Base-by-base conservation (phyloP, 2,113 vertebrate genomes). In the Ctenodactylus gundi region DNA sequence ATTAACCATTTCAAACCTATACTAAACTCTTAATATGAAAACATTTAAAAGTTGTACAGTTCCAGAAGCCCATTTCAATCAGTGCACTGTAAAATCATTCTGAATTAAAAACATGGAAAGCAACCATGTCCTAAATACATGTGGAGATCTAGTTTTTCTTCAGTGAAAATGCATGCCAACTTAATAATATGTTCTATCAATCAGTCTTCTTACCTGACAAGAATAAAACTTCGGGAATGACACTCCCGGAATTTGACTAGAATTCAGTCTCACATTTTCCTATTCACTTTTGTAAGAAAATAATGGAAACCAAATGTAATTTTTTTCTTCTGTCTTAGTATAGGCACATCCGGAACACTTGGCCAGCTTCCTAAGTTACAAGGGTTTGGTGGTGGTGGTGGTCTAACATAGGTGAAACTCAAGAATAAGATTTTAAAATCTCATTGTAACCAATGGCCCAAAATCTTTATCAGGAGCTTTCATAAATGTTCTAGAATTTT, bases 101-200 rank as follows among this genome's bases (percentile, higher is more conserved):
- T 94, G 57, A 90, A 85, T 39, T 88, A 49, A 82, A 94, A 92
- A 88, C 76, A 85, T 29, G 58, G 75, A 93, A 84, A 86, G 62
- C 57, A 83, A 53, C 23, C 80, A 93, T 49, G 25, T 72, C 34
- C 64, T 57, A 91, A 29, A 93, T 83, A 25, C 82, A 85, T 49
- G 15, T 95, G n/a, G 41, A 85, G 41, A 85, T 88, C 57, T 44
- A 86, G 11, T 23, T 82, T 94, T 85, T 91, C 49, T 46, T 81
- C 18, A 92, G 90, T 34, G 34, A 87, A 92, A 90, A 77, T 10
- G 68, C 64, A 72, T 88, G 34, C 57, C 83, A 93, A 83, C 62
- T 85, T 85, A 82, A 85, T 49, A 11, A 92, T 78, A 14, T 85
- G 36, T 92, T 90, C 77, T 93, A 90, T 92, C 77, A 81, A 80